Base-by-base conservation (phyloP, 2,113 vertebrate genomes). In the Sylvia atricapilla region DNA sequence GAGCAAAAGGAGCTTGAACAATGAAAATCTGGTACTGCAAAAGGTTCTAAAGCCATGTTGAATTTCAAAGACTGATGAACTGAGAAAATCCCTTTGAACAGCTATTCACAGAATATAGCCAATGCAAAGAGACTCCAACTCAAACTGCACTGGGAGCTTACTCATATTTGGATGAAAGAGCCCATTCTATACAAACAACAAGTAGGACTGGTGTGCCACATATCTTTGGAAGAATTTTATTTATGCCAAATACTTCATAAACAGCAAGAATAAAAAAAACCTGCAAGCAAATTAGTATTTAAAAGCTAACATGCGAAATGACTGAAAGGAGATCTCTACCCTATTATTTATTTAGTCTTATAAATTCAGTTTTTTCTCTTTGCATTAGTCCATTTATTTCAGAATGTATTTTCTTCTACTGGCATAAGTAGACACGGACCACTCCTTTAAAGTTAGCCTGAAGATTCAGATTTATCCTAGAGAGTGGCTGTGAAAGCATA, bases 181-280 rank as follows among this genome's bases (percentile, higher is more conserved):
- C 27, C 78, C 46, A 15, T 73, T 87, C 68, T 92, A 23, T 7
- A 56, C 30, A 31, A 70, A 21, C 10, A 91, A 28, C 39, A 67
- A 0, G 3, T 21, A 87, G 55, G 44, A 89, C 74, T 84, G 52
- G 44, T 44, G 85, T 73, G 50, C 25, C 39, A 82, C 62, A 3
- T 41, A 66, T 66, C 75, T 91, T 50, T 28, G 43, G 7, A 44
- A 85, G 52, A 70, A 80, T 73, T 92, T 86, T 46, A 64, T 58
- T 82, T 66, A 94, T 77, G 50, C 30, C 68, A 67, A 80, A 55
- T 55, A 83, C 11, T 83, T 92, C 23, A 88, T 27, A 23, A 94
- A 95, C 15, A 76, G 69, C n/a, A 90, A 84, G n/a, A 86, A 73
- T 18, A 83, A 93, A 84, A 76, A 83, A 93, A 84, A 76, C 28